phyloP scores from a whole-genome alignment of 2,113 vertebrate genomes.

The Oncorhynchus keta region DNA sequence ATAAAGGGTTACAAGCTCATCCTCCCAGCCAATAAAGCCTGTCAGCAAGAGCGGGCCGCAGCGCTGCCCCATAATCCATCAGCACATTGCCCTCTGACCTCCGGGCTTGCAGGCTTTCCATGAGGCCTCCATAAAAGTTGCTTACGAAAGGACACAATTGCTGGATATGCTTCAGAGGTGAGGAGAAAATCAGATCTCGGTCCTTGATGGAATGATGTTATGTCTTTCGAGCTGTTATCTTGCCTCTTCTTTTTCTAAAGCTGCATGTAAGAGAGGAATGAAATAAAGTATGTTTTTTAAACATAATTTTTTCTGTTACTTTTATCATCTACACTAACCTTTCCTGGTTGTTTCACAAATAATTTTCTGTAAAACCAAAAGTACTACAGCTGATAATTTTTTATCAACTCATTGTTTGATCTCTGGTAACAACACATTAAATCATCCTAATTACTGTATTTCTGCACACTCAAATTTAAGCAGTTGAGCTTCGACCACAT shows the following conservation, averaged over 20 bases:
- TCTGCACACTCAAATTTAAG: neutral
- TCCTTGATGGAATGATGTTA: slow-evolving; percentile 44
- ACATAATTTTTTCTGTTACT: no score
- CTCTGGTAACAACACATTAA: no score
- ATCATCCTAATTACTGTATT: no score
- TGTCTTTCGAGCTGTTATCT: slow-evolving; percentile 37
- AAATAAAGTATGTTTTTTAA: slow-evolving; percentile 22
- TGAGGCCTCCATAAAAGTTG: slow-evolving; percentile 81
- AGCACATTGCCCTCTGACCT: slow-evolving; percentile 92
- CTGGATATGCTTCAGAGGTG: slow-evolving; percentile 66
- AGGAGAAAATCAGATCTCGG: slow-evolving; percentile 67
- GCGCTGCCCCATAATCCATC: slow-evolving; percentile 98
- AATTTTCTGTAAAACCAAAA: no score
- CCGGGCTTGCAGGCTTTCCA: slow-evolving; percentile 82
- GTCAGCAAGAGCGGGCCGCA: slow-evolving; percentile 86
- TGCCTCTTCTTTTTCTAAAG: slow-evolving; percentile 5
- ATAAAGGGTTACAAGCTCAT: slow-evolving; percentile 99
- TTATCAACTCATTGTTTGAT: no score
- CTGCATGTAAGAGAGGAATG: slow-evolving; percentile 4
- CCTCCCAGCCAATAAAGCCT: slow-evolving; percentile 96
- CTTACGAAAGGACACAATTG: slow-evolving; percentile 74
- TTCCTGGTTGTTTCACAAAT: no score
- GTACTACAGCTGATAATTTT: no score
- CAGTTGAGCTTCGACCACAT: neutral
- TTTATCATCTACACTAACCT: no score